Evolutionary conservation across 2,797 vertebrate species (phyloP).

Genomic region (Bradypus variegatus): DNA sequence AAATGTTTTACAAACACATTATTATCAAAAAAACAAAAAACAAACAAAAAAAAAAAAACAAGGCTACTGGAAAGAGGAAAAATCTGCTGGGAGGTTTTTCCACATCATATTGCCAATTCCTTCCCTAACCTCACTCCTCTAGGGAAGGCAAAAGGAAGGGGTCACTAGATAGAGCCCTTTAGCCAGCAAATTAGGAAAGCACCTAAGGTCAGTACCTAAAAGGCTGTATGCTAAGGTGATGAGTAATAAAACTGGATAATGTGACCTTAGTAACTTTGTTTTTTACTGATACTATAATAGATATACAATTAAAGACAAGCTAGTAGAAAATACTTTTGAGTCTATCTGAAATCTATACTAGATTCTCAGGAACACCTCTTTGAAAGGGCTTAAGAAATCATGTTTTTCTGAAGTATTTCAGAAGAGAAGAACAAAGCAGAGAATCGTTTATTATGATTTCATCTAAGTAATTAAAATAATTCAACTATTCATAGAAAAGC

Average conservation of each 20-base stretch:
- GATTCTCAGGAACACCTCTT: background rate
- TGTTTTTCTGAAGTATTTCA: background rate
- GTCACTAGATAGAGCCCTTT: background rate
- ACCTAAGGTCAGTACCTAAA: background rate
- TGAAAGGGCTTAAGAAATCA: conserved; percentile 3
- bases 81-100: conserved; percentile 1
- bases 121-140: background rate
- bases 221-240: background rate
- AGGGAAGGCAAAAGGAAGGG: background rate
- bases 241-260: background rate
- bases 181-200: background rate
- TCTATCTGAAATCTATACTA: background rate
- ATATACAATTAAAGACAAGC: background rate
- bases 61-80: conserved; percentile 21
- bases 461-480: conserved; percentile 37
- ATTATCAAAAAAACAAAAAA: background rate
- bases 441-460: conserved; percentile 15
- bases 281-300: background rate
- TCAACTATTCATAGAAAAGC: conserved; percentile 38
- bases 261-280: background rate
- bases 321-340: background rate
- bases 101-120: background rate
- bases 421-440: conserved; percentile 3
- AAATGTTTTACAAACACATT: background rate
- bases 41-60: background rate